Conservation (phyloP, 2,888 invertebrate species). For the Drepanosiphum platanoidis region DNA sequence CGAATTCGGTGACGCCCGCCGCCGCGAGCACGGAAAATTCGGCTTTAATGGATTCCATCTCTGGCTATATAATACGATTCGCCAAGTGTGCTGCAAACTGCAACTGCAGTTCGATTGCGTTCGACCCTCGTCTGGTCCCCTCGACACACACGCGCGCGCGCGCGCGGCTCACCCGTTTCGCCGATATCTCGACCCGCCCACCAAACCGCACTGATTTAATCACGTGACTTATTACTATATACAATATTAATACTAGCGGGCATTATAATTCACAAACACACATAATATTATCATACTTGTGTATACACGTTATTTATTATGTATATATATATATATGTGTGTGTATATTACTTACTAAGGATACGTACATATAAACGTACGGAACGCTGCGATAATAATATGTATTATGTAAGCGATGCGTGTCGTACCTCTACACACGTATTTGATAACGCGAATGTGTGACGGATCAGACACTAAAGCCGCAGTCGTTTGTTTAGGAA, state of each 20-base stretch:
- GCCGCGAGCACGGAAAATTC: background rate
- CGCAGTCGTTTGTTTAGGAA: no score
- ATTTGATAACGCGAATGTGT: no score
- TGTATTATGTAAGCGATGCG: no score
- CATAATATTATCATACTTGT: background rate
- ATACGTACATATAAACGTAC: background rate
- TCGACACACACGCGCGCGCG: background rate
- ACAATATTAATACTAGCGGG: background rate
- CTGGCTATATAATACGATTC: background rate
- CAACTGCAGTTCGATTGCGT: background rate
- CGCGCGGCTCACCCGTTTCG: no score
- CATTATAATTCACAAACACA: background rate
- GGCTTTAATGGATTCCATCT: background rate
- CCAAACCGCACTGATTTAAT: background rate
- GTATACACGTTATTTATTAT: no score
- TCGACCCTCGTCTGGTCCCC: background rate
- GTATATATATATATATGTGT: no score
- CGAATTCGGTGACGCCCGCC: background rate
- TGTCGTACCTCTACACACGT: no score
- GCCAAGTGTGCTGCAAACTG: background rate
- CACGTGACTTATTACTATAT: slow-evolving; percentile 7
- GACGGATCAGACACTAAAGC: no score
- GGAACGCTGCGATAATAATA: no score
- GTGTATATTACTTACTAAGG: no score
- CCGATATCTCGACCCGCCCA: no score